Base-by-base conservation (phyloP, 2,888 invertebrate genomes). In the Cephus rjabovi region DNA sequence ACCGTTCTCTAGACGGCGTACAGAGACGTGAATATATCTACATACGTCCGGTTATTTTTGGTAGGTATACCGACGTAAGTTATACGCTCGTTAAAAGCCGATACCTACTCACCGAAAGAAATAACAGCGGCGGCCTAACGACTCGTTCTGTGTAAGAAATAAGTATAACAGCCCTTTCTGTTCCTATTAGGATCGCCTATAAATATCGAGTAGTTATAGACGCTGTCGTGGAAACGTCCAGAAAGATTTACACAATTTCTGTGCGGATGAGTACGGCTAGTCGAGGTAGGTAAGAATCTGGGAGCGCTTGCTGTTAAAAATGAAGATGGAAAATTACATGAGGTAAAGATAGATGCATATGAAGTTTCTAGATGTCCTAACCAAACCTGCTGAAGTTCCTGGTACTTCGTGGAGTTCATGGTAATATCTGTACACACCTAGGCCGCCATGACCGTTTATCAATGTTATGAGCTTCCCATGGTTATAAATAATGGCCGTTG, bases 401-500 rank as follows among this genome's bases (percentile, higher is more conserved):
- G 56, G 56, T 56, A 23, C 56, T 56, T 56, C 2, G 23, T 56
- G 56, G 23, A 56, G 23, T 56, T 56, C 56, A 23, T 56, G 23
- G 56, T 56, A 56, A 23, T 56, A 56, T 56, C 56, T 23, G 56
- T 56, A 56, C 23, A 23, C 23, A 9, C 56, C 56, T 56, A 23
- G 23, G 56, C 23, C 56, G 56, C 56, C 23, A 56, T 56, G 82
- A 71, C 87, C 87, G 91, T 91, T 90, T 90, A 88, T 91, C 91
- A 91, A 90, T 89, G 89, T 88, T 88, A 86, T 85, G 86, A 81
- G 81, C 81, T 81, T 81, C 86, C 87, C 86, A 79, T 85, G 84
- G 83, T 90, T 89, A 89, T 91, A 90, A 91, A 89, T 91, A 90
- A 91, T 89, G 86, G 86, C 86, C 87, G 89, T 87, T 87, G 85